Conservation (phyloP, 2,113 vertebrate genomes). For the Esox niger region DNA sequence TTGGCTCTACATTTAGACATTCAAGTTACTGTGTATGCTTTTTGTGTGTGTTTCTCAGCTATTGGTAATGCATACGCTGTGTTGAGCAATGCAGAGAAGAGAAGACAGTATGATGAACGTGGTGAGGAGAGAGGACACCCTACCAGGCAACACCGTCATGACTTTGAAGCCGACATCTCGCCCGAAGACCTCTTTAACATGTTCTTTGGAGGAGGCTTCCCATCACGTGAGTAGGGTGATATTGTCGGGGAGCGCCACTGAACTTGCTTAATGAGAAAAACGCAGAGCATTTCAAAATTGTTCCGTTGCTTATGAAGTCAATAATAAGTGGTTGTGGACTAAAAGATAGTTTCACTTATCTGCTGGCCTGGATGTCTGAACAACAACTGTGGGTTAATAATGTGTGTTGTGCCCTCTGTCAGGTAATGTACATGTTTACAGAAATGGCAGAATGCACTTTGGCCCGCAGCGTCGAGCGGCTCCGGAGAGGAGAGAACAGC, state of each 20-base stretch:
- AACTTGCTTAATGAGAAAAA: too few relatives aligned
- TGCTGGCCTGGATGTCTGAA: neutral
- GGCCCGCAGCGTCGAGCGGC: slow-evolving; percentile 68
- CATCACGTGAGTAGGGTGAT: slow-evolving; percentile 80
- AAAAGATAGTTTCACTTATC: too few relatives aligned
- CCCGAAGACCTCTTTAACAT: slow-evolving; percentile 99
- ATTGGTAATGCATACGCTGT: slow-evolving; percentile 84
- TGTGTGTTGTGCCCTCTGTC: slow-evolving; percentile 7
- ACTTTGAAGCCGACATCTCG: slow-evolving; percentile 97
- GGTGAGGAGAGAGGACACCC: slow-evolving; percentile 84
- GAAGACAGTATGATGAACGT: slow-evolving; percentile 92
- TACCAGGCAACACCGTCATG: slow-evolving; percentile 83
- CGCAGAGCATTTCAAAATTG: too few relatives aligned
- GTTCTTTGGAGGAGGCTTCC: slow-evolving; percentile 98
- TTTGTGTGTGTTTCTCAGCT: slow-evolving; percentile 68
- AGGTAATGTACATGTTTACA: slow-evolving; percentile 79
- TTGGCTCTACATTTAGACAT: too few relatives aligned
- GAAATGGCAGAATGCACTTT: slow-evolving; percentile 78
- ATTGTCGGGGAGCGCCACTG: too few relatives aligned
- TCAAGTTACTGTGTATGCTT: too few relatives aligned
- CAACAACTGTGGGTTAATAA: neutral
- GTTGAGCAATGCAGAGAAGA: slow-evolving; percentile 89
- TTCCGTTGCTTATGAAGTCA: too few relatives aligned
- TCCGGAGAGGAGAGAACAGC: slow-evolving; percentile 69
- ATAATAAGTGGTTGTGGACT: too few relatives aligned